A percentile compares a stretch with the other conserved stretches of the same genome.
Conservation (phyloP, 2,888 invertebrate species). For the Mongoloraphidia duomilia region DNA sequence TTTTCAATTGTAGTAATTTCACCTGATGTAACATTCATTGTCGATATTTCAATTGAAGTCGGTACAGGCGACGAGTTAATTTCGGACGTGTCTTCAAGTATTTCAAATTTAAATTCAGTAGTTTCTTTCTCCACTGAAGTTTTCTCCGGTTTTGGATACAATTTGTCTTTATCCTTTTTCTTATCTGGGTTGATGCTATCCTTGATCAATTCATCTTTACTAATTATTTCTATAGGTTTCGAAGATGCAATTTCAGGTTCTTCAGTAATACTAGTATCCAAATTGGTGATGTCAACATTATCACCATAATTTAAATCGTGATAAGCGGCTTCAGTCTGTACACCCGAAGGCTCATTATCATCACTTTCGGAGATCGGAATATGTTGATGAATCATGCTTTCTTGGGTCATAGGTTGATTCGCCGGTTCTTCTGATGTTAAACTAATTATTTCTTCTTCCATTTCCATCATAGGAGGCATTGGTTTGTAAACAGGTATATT, state of each 20-base stretch:
- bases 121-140: neutral
- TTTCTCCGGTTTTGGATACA: slow-evolving; percentile 24
- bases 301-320: neutral
- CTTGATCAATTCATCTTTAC: slow-evolving; percentile 2
- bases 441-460: slow-evolving; percentile 25
- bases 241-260: neutral
- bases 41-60: slow-evolving; percentile 1
- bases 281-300: neutral
- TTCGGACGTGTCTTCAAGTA: neutral
- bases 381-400: neutral
- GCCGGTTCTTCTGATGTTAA: slow-evolving; percentile 25
- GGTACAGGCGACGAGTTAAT: neutral
- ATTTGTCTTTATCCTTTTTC: slow-evolving; percentile 24
- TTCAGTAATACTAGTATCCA: neutral
- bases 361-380: neutral
- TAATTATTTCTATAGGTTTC: neutral
- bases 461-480: slow-evolving; percentile 30
- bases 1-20: neutral
- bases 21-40: neutral
- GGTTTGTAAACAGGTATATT: slow-evolving; percentile 47
- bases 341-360: neutral
- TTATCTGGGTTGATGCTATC: slow-evolving; percentile 12
- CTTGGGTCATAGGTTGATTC: slow-evolving; percentile 11
- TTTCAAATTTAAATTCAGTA: neutral
- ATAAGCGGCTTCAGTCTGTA: slow-evolving; percentile 5